Conservation (phyloP, 2,888 invertebrate species). For the Euspilapteryx auroguttella region DNA sequence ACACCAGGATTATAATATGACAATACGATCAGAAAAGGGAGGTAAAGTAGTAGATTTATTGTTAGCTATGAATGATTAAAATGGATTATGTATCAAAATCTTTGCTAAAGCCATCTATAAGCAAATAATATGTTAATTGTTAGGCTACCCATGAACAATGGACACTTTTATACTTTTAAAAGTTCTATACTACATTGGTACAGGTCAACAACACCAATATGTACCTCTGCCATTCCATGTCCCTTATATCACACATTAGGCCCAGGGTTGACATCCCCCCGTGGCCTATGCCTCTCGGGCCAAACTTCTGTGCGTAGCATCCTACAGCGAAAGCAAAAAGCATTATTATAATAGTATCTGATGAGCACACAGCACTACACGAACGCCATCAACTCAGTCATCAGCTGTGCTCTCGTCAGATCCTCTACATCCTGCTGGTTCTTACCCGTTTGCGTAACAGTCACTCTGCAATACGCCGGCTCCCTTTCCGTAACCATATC, state of each 20-base stretch:
- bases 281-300: conserved; percentile 92
- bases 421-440: conserved; percentile 28
- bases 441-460: conserved; percentile 82
- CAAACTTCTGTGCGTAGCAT: conserved; percentile 95
- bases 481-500: conserved; percentile 97
- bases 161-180: too few relatives aligned
- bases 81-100: conserved; percentile 10
- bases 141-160: too few relatives aligned
- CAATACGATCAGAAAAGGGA: too few relatives aligned
- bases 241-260: conserved; percentile 83
- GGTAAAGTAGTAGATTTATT: too few relatives aligned
- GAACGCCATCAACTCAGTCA: conserved; percentile 9
- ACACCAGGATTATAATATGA: too few relatives aligned
- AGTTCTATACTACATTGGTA: too few relatives aligned
- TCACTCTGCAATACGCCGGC: conserved; percentile 92
- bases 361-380: conserved; percentile 26
- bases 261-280: conserved; percentile 85
- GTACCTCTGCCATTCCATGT: conserved; percentile 75
- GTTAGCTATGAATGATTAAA: too few relatives aligned
- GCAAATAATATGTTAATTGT: conserved; percentile 24
- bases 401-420: conserved; percentile 43
- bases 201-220: too few relatives aligned
- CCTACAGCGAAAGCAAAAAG: conserved; percentile 66
- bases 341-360: conserved; percentile 29
- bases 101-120: conserved; percentile 37